A percentile compares a stretch with the other conserved stretches of the same genome.
Conservation (phyloP, 64 coral and sea anemone species). For the Trachythela sp. region DNA sequence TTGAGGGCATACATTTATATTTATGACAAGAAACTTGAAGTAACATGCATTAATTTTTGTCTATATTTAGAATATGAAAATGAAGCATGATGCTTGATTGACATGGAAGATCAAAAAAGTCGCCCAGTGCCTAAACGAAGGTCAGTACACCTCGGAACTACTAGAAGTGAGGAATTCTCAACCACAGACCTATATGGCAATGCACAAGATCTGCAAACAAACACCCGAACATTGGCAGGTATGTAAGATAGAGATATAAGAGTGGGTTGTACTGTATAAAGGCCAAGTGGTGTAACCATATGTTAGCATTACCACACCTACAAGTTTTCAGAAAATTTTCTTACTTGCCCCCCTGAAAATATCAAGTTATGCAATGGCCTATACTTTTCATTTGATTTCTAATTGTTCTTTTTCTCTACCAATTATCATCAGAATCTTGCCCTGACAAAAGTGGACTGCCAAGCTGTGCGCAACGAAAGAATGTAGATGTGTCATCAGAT, state of each 20-base stretch:
- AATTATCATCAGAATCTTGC: background rate
- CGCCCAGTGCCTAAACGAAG: background rate
- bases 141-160: background rate
- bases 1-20: too few relatives aligned
- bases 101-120: background rate
- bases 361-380: too few relatives aligned
- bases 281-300: too few relatives aligned
- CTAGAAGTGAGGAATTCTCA: background rate
- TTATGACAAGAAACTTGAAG: too few relatives aligned
- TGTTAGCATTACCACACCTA: too few relatives aligned
- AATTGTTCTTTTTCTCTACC: background rate
- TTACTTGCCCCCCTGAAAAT: too few relatives aligned
- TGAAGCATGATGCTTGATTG: background rate
- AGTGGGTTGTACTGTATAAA: too few relatives aligned
- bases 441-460: background rate
- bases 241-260: background rate
- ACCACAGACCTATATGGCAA: background rate
- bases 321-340: too few relatives aligned
- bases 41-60: too few relatives aligned
- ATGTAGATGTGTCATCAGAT: background rate
- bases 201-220: background rate
- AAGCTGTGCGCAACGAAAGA: background rate
- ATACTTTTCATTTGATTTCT: too few relatives aligned
- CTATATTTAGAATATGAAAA: background rate
- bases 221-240: background rate